These are phyloP conservation scores for Oreortyx pictus DNA, from an alignment of 2,797 vertebrate genomes.

Conservation along the genomic window DNA sequence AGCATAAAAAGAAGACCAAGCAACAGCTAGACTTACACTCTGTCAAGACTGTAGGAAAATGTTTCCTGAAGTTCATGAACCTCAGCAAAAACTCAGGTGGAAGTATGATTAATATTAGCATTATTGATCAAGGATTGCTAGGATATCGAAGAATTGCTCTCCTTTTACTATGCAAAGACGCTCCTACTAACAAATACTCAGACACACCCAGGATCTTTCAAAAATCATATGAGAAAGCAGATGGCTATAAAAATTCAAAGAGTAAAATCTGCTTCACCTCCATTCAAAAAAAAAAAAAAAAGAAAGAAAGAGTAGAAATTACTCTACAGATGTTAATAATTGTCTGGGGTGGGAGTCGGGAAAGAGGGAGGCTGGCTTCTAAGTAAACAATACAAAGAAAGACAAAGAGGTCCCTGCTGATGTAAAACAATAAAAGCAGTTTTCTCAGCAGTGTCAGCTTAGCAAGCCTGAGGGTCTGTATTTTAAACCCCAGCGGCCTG, in stretches of 20 bases:
- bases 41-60: not conserved
- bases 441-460: conserved; percentile 70
- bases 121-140: conserved; percentile 9
- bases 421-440: conserved; percentile 73
- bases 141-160: conserved; percentile 19
- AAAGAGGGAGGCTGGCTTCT: conserved; percentile 43
- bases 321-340: conserved; percentile 70
- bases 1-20: not conserved
- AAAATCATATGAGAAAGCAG: conserved; percentile 50
- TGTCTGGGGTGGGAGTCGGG: conserved; percentile 13
- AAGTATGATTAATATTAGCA: conserved; percentile 20
- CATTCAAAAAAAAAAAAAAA: not conserved
- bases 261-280: conserved; percentile 60
- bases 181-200: not conserved
- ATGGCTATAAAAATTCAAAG: conserved; percentile 72
- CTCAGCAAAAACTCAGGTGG: conserved; percentile 19
- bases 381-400: conserved; percentile 71
- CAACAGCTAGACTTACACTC: not conserved
- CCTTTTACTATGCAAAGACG: conserved; percentile 22
- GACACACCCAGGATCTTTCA: conserved; percentile 32
- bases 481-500: conserved; percentile 70
- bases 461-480: conserved; percentile 66
- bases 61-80: conserved; percentile 32
- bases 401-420: conserved; percentile 72
- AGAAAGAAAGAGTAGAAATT: conserved; percentile 29